Evolutionary conservation across 1,140 invertebrate genomes (phyloP).

Genomic region (Drosophila pruinosa): DNA sequence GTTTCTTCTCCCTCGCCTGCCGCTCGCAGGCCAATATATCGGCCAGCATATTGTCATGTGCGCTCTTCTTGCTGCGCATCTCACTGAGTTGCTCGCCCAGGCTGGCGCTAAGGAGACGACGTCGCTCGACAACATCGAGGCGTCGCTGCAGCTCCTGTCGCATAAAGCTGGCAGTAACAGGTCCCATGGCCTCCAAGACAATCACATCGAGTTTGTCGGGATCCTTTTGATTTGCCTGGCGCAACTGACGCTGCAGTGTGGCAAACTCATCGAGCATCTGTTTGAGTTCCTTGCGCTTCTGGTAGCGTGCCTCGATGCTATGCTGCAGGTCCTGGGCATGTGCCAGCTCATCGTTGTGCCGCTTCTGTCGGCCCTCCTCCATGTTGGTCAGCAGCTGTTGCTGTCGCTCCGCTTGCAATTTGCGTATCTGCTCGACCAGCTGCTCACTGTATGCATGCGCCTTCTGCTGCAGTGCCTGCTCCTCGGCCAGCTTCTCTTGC

Average conservation of each 20-base stretch:
- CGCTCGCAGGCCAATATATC: constrained; percentile 47
- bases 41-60: constrained; percentile 44
- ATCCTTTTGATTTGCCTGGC: background rate
- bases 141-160: background rate
- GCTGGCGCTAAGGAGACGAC: constrained; percentile 29
- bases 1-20: constrained; percentile 36
- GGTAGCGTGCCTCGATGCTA: background rate
- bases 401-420: background rate
- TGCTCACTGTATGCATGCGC: constrained; percentile 11
- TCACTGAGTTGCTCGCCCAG: constrained; percentile 40
- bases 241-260: constrained; percentile 4
- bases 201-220: constrained; percentile 32
- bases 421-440: constrained; percentile 45
- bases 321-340: constrained; percentile 10
- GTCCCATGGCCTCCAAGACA: constrained; percentile 45
- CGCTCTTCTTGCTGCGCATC: constrained; percentile 35
- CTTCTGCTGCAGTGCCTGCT: constrained; percentile 25
- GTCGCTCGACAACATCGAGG: constrained; percentile 10
- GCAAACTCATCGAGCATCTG: constrained; percentile 35
- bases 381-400: background rate
- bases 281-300: constrained; percentile 31
- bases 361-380: constrained; percentile 45
- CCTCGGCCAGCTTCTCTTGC: constrained; percentile 35
- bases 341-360: constrained; percentile 5
- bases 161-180: constrained; percentile 20